phyloP scores from a whole-genome alignment of 2,888 invertebrate species.

The Anodontia alba region DNA sequence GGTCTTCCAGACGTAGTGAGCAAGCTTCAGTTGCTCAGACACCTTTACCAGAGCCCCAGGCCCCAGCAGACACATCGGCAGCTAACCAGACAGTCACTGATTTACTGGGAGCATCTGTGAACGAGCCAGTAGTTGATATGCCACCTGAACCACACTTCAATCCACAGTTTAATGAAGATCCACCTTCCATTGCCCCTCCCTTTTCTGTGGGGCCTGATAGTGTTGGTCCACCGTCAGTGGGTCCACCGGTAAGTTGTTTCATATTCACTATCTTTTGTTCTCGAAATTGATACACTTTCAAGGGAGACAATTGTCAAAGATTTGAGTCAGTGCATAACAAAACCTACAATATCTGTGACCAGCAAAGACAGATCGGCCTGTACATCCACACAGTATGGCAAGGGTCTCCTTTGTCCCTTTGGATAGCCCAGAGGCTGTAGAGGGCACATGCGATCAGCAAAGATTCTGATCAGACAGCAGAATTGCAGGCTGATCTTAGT shows the following conservation, averaged over 20 bases:
- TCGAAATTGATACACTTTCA: too few relatives aligned
- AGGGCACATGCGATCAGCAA: too few relatives aligned
- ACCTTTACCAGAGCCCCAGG: conserved; percentile 60
- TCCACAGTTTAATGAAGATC: conserved; percentile 74
- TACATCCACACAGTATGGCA: too few relatives aligned
- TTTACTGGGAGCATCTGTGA: conserved; percentile 72
- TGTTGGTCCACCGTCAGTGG: conserved; percentile 75
- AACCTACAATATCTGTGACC: too few relatives aligned
- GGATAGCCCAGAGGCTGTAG: too few relatives aligned
- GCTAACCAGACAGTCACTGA: conserved; percentile 63
- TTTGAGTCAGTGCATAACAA: too few relatives aligned
- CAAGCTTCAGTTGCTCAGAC: conserved; percentile 62
- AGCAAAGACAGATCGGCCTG: too few relatives aligned
- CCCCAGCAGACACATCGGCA: conserved; percentile 45
- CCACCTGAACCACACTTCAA: conserved; percentile 74
- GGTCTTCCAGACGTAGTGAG: conserved; percentile 43
- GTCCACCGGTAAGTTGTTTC: conserved; percentile 54
- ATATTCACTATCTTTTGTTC: too few relatives aligned
- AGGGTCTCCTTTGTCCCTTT: too few relatives aligned
- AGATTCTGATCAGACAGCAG: too few relatives aligned
- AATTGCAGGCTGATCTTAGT: too few relatives aligned
- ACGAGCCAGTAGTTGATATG: conserved; percentile 73
- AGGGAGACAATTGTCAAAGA: too few relatives aligned
- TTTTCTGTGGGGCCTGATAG: conserved; percentile 76
- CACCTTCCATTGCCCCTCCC: conserved; percentile 80